A percentile compares a stretch with the other conserved stretches of the same genome.
Evolutionary conservation across 2,797 vertebrate species (phyloP).

Genomic region (Enteromius trimaculatus): DNA sequence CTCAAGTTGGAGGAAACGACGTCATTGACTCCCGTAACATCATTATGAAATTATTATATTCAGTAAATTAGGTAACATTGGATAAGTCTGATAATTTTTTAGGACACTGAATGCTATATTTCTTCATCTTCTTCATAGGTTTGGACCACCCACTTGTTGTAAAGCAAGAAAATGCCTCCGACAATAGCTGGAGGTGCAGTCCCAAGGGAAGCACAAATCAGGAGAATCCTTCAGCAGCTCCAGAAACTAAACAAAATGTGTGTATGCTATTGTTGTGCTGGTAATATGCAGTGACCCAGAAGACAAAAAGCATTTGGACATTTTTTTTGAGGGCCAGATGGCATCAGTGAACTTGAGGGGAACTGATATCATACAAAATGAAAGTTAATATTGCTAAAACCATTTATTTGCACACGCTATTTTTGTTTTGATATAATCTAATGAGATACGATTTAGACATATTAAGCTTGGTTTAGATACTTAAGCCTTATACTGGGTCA

Average conservation of each 20-base stretch:
- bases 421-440: background rate
- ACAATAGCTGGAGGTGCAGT: slow-evolving; percentile 62
- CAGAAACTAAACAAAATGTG: slow-evolving; percentile 64
- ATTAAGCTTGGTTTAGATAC: background rate
- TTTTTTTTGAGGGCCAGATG: background rate
- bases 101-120: background rate
- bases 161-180: slow-evolving; percentile 62
- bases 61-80: background rate
- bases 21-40: background rate
- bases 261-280: background rate
- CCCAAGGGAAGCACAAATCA: slow-evolving; percentile 52
- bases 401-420: background rate
- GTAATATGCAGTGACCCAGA: background rate
- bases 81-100: background rate
- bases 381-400: background rate
- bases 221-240: slow-evolving; percentile 46
- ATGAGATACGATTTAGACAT: background rate
- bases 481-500: background rate
- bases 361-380: background rate
- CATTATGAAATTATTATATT: background rate
- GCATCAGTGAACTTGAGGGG: background rate
- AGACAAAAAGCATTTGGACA: background rate
- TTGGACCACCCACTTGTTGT: slow-evolving; percentile 49
- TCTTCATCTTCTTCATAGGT: slow-evolving; percentile 55
- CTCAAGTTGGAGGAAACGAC: background rate